Percentiles rank a stretch among this genome's conserved stretches.
Evolutionary conservation across 2,888 invertebrate genomes (phyloP).

Genomic region (Dynastes hyllus): DNA sequence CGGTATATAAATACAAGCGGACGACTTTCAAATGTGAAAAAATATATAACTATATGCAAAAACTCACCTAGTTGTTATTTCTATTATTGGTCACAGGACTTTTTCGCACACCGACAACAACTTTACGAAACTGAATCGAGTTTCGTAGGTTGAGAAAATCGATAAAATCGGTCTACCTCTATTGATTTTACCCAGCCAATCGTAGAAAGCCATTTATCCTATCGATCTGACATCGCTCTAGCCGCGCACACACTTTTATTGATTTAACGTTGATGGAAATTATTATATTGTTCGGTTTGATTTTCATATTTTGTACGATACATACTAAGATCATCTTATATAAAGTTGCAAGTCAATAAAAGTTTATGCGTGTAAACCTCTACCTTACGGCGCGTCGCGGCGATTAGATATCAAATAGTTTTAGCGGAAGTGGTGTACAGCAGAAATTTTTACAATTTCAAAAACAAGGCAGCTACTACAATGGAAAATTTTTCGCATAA

Average conservation of each 20-base stretch:
- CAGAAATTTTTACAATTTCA: no score
- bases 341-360: no score
- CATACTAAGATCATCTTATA: slow-evolving; percentile 7
- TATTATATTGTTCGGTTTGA: slow-evolving; percentile 50
- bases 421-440: no score
- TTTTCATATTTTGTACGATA: slow-evolving; percentile 35
- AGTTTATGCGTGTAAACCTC: slow-evolving; percentile 41
- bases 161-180: slow-evolving; percentile 80
- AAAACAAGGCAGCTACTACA: no score
- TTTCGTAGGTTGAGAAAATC: slow-evolving; percentile 74
- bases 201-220: slow-evolving; percentile 85
- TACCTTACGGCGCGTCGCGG: no score
- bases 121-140: slow-evolving; percentile 45
- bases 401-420: no score
- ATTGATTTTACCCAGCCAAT: slow-evolving; percentile 82
- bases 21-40: background rate
- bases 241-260: slow-evolving; percentile 60
- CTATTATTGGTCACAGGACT: background rate
- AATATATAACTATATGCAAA: slow-evolving; percentile 5
- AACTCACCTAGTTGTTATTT: slow-evolving; percentile 32
- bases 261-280: slow-evolving; percentile 57
- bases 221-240: slow-evolving; percentile 77
- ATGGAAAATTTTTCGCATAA: no score
- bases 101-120: slow-evolving; percentile 43
- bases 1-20: background rate